Evolutionary conservation across 2,888 invertebrate genomes (phyloP), one percentile per base, ranked within the genome.

Genomic region (Eurytoma californica): DNA sequence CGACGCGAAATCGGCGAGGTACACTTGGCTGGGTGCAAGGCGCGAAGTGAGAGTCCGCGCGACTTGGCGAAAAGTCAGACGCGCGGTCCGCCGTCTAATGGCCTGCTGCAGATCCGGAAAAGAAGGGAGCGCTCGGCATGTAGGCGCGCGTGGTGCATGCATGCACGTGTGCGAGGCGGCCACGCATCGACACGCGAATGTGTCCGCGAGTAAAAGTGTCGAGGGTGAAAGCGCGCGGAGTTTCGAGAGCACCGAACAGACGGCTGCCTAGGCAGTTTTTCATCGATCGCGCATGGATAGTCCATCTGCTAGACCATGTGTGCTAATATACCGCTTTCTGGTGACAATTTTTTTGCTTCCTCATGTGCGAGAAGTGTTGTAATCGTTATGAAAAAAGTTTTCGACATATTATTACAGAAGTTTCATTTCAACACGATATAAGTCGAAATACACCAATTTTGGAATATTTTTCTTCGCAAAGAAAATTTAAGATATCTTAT

Each of bases 221-320:
- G 82, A 85, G 83, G 83, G 84, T 84, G 84, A 85, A 85, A 86
- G 85, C 85, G 82, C 81, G 73, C 82, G 82, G 53, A 39, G 77
- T 77, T 66, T 39, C 61, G 30, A 30, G 60, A 16, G 55, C 53
- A 20, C 3, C 66, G 74, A 47, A 16, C 39, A 9, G 13, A 13
- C 39, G n/a, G 5, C 24, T 16, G 39, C 65, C 13, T 58, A 58
- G 49, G 66, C n/a, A 53, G 47, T 20, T 74, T 58, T 53, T 24
- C 55, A 4, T 47, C 65, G 39, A 39, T 30, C 12, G 13, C 51
- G 51, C 51, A 7, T 16, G 51, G 13, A n/a, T n/a, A 39, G 39
- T 39, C 39, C 39, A 39, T 39, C 39, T 39, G 39, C 39, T 39
- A 9, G 7, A 9, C 9, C 9, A 9, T 39, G 39, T 9, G 7